These are phyloP conservation scores for Drosophila anomalata DNA, from an alignment of 2,888 invertebrate species.

Conservation along the genomic window DNA sequence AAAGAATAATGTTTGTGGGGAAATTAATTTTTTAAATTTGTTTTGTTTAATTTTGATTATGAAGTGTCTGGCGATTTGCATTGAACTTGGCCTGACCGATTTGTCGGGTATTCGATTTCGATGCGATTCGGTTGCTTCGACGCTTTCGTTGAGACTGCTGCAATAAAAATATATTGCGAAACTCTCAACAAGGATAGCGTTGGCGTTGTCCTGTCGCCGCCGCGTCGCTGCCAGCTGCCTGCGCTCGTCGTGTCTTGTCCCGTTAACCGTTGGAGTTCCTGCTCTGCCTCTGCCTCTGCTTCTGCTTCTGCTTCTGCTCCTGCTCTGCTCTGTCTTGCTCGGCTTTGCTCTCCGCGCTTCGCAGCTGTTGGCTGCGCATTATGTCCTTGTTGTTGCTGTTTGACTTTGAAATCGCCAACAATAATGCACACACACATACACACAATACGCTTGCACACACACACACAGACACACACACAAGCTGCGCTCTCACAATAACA, in stretches of 20 bases:
- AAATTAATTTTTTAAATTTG: conserved; percentile 7
- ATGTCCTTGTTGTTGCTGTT: conserved; percentile 60
- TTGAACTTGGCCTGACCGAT: conserved; percentile 11
- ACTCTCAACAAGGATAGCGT: conserved; percentile 79
- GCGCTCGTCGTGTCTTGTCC: conserved; percentile 52
- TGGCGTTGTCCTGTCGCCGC: conserved; percentile 51
- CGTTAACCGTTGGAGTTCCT: conserved; percentile 52
- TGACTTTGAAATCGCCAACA: conserved; percentile 78
- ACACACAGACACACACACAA: conserved; percentile 7
- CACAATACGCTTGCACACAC: neutral
- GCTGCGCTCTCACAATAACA: conserved; percentile 55
- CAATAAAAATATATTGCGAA: conserved; percentile 80
- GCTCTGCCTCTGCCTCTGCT: conserved; percentile 4
- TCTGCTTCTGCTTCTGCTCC: neutral
- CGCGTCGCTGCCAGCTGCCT: conserved; percentile 40
- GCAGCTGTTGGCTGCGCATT: conserved; percentile 45
- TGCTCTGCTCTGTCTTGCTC: conserved; percentile 1
- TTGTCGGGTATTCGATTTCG: conserved; percentile 39
- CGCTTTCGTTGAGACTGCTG: conserved; percentile 81
- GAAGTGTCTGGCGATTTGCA: neutral
- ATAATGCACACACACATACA: conserved; percentile 58
- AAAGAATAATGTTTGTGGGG: neutral
- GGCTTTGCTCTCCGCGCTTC: conserved; percentile 39
- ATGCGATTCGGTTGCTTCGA: conserved; percentile 71
- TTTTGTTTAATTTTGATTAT: conserved; percentile 5